Base-by-base conservation (phyloP, 1,140 invertebrate genomes). In the Aphelinus atriplicis region DNA sequence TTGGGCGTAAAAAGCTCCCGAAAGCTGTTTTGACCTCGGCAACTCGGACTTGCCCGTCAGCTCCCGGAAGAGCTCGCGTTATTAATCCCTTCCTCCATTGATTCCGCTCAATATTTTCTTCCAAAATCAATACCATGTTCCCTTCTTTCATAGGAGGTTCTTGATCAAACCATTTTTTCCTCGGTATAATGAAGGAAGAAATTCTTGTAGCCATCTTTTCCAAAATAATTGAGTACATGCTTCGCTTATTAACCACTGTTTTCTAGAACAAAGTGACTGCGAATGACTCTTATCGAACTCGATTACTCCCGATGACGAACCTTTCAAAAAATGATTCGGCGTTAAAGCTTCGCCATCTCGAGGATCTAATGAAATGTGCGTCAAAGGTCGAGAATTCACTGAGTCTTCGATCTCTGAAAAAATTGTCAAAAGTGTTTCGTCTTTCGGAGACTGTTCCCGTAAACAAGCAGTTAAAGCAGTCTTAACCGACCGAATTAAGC, bases 141-240 rank as follows among this genome's bases (percentile, higher is more conserved):
- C 57, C 57, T 26, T 10, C 26, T 3, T 26, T 60, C 7, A 60
- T 3, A 3, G 26, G 26, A 26, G 26, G 7, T 7, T 7, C 26
- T 26, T 3, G 7, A 3, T 10, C 1, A 3, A 4, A 4, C 57
- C 57, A 60, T n/a, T 60, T 60, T 60, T 60, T 1, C 3, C 57
- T 7, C 26, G 57, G 26, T 26, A 60, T 53, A 53, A 53, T 53
- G 9, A 53, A 53, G 51, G 51, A 53, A 53, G 51, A 9, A 53
- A 53, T n/a, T 60, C 57, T 4, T n/a, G 57, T 7, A 60, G 57
- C 57, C 57, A 60, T 60, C 57, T 7, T 26, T 60, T 60, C 57
- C 57, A 60, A 60, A 60, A 10, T 4, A 3, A 4, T 3, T 60
- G 3, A 10, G 26, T 7, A 26, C 3, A 4, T 60, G 5, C n/a